phyloP scores from a whole-genome alignment of 2,888 invertebrate genomes.

The Trichogramma evanescens region DNA sequence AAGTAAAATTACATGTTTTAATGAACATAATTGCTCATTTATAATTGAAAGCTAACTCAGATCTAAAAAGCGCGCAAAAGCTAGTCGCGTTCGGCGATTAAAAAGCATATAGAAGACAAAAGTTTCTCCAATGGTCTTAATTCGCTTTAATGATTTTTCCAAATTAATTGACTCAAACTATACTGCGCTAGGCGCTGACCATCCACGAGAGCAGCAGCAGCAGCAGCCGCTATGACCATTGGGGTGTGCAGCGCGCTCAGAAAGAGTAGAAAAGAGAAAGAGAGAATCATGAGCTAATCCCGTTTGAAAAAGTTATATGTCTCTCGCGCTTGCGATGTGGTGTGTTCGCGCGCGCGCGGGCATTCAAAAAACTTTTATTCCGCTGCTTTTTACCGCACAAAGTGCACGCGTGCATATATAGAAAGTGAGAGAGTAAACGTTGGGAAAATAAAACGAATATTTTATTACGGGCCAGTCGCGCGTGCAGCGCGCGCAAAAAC shows the following conservation, averaged over 20 bases:
- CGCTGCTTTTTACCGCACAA: too few relatives aligned
- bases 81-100: too few relatives aligned
- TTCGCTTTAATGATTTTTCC: constrained; percentile 14
- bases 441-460: constrained; percentile 14
- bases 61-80: too few relatives aligned
- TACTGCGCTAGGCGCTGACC: too few relatives aligned
- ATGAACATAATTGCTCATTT: too few relatives aligned
- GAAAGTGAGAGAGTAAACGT: not conserved
- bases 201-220: too few relatives aligned
- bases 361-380: not conserved
- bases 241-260: too few relatives aligned
- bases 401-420: not conserved
- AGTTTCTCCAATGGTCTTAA: not conserved
- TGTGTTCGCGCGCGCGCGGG: not conserved
- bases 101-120: too few relatives aligned
- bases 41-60: too few relatives aligned
- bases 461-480: constrained; percentile 6
- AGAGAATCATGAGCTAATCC: constrained; percentile 4
- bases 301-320: constrained; percentile 16
- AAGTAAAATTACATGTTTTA: too few relatives aligned
- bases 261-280: too few relatives aligned
- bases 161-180: constrained; percentile 13
- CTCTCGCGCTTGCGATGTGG: not conserved
- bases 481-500: constrained; percentile 10
- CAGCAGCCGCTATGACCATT: too few relatives aligned